Conservation (phyloP, 2,113 vertebrate species). For the Hippocampus abdominalis region DNA sequence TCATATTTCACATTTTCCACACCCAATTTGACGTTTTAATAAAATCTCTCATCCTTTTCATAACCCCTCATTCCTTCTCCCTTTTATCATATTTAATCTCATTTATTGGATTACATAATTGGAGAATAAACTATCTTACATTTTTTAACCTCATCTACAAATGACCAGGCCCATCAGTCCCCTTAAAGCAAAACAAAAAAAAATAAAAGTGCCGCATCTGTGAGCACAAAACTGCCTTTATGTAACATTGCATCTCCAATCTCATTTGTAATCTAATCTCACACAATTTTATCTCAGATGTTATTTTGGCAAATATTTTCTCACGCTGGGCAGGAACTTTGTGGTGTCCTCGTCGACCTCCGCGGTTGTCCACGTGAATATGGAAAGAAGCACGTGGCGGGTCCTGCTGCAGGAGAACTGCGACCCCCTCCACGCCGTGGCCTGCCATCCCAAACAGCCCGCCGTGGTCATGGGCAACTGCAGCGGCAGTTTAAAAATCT, state of each 20-base stretch:
- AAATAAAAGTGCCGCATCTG: neutral
- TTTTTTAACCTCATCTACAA: no score
- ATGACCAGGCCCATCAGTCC: no score
- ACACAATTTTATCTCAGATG: neutral
- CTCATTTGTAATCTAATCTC: neutral
- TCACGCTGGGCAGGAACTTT: slow-evolving; percentile 78
- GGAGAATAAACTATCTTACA: no score
- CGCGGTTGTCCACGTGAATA: slow-evolving; percentile 73
- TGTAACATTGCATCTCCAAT: neutral
- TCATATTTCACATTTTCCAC: neutral
- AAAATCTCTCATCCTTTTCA: no score
- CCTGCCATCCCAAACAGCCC: slow-evolving; percentile 81
- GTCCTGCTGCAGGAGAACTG: slow-evolving; percentile 74
- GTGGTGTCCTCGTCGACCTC: slow-evolving; percentile 79
- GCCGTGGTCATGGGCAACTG: slow-evolving; percentile 75
- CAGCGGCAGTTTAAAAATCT: slow-evolving; percentile 81
- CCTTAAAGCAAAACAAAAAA: no score
- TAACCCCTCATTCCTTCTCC: no score
- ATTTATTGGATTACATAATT: no score
- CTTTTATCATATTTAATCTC: no score
- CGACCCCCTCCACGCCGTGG: slow-evolving; percentile 72
- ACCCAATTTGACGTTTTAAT: no score
- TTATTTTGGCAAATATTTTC: neutral
- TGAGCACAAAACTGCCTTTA: neutral
- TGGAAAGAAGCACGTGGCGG: slow-evolving; percentile 55